Conservation (phyloP, 2,888 invertebrate genomes). For the Hypsopygia costalis region DNA sequence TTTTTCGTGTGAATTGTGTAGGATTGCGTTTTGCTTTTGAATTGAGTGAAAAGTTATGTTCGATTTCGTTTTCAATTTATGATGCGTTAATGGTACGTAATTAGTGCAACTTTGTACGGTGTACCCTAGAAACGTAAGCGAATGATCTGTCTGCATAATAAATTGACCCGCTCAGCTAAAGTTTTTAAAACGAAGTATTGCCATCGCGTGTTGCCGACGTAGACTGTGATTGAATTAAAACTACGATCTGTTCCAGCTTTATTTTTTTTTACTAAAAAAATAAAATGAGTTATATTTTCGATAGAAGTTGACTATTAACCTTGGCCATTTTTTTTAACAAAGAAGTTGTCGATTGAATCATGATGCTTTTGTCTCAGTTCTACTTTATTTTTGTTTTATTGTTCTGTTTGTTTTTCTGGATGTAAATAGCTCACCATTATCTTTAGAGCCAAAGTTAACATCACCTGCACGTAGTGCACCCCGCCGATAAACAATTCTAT, state of each 20-base stretch:
- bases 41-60: not conserved
- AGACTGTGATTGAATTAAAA: slow-evolving; percentile 6
- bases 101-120: not conserved
- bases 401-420: too few species aligned
- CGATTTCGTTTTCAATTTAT: not conserved
- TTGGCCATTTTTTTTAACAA: not conserved
- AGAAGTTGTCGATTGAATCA: not conserved
- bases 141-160: slow-evolving; percentile 26
- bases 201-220: slow-evolving; percentile 10
- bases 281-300: not conserved
- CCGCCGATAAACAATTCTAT: too few species aligned
- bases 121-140: slow-evolving; percentile 7
- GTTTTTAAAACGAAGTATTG: slow-evolving; percentile 21
- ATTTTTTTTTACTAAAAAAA: not conserved
- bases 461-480: too few species aligned
- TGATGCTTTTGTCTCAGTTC: not conserved
- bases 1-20: not conserved
- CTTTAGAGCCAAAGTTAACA: too few species aligned
- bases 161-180: slow-evolving; percentile 21
- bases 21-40: not conserved
- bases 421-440: too few species aligned
- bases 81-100: not conserved
- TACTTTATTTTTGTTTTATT: not conserved
- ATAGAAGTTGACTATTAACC: not conserved
- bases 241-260: too few species aligned